Conservation (phyloP, 1,140 invertebrate genomes). For the Saccostrea cuccullata region DNA sequence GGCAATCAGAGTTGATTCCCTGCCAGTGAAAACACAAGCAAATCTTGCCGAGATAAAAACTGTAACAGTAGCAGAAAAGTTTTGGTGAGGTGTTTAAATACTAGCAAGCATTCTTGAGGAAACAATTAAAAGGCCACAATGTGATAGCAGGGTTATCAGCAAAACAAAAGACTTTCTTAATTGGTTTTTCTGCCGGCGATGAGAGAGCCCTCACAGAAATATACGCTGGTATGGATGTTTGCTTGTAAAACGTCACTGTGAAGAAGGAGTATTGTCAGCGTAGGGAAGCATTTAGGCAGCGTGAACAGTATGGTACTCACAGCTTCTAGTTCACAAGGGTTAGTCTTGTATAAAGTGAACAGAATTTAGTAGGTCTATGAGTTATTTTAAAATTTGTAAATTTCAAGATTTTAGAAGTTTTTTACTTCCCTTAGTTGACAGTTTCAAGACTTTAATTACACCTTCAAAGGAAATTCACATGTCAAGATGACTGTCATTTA, state of each 20-base stretch:
- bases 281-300: not conserved
- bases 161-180: constrained; percentile 47
- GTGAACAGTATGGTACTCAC: not conserved
- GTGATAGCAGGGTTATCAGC: constrained; percentile 38
- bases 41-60: constrained; percentile 1
- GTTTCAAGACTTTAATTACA: not conserved
- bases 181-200: constrained; percentile 38
- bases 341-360: not conserved
- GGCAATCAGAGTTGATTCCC: constrained; percentile 40
- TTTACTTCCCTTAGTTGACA: not conserved
- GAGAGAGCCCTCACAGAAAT: constrained; percentile 18
- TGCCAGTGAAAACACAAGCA: constrained; percentile 38
- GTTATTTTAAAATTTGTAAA: not conserved
- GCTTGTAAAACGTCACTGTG: constrained; percentile 15
- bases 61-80: constrained; percentile 28
- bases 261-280: not conserved
- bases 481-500: not conserved
- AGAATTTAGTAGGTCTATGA: too few species aligned
- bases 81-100: constrained; percentile 40
- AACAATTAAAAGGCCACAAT: constrained; percentile 45
- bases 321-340: constrained; percentile 3
- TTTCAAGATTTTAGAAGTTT: too few species aligned
- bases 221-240: constrained; percentile 16
- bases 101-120: not conserved
- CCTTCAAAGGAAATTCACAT: not conserved